Conservation (phyloP, 1,140 invertebrate genomes). For the Tyrophagus putrescentiae region DNA sequence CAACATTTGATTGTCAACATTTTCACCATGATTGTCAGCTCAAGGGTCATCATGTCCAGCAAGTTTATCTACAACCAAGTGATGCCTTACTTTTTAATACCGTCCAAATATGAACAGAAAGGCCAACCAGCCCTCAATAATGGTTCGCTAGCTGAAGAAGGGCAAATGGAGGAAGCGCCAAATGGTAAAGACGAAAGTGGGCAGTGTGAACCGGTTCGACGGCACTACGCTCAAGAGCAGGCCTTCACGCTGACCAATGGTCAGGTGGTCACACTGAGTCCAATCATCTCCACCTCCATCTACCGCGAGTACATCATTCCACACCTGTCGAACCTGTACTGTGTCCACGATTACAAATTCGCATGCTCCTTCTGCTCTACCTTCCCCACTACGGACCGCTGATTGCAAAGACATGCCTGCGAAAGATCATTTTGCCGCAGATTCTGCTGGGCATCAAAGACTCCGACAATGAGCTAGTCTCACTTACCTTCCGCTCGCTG, state of each 20-base stretch:
- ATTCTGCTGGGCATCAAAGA: slow-evolving; percentile 19
- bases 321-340: slow-evolving; percentile 13
- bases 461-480: slow-evolving; percentile 6
- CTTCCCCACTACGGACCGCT: slow-evolving; percentile 10
- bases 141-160: no score
- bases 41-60: slow-evolving; percentile 20
- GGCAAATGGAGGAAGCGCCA: neutral
- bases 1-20: slow-evolving; percentile 7
- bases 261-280: slow-evolving; percentile 7
- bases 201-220: neutral
- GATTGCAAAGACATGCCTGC: neutral
- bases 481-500: slow-evolving; percentile 3
- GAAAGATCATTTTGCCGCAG: slow-evolving; percentile 13
- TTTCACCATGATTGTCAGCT: slow-evolving; percentile 17
- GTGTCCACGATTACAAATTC: slow-evolving; percentile 14
- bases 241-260: slow-evolving; percentile 10
- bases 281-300: neutral
- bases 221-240: neutral
- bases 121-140: neutral
- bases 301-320: neutral
- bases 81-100: slow-evolving; percentile 19
- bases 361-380: slow-evolving; percentile 10
- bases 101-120: neutral
- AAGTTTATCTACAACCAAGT: neutral
- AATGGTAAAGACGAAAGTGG: neutral